Evolutionary conservation across 2,888 invertebrate species (phyloP).

Genomic region (Brachypalpus laphriformis): DNA sequence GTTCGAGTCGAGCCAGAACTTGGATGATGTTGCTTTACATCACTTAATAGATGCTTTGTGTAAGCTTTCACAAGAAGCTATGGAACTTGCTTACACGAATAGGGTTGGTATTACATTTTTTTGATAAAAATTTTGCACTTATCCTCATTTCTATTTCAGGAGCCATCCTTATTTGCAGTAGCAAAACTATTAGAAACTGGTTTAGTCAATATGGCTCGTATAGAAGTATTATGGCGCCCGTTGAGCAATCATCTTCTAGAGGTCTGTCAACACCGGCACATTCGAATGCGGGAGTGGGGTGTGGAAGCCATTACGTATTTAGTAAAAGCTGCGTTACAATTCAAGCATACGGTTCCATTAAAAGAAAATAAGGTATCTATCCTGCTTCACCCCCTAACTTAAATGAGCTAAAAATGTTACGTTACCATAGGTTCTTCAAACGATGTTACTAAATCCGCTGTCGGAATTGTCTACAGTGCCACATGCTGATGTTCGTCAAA

Average conservation of each 20-base stretch:
- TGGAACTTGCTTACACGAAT: slow-evolving; percentile 98
- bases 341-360: slow-evolving; percentile 92
- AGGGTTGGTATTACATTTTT: slow-evolving; percentile 85
- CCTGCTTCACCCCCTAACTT: neutral
- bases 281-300: slow-evolving; percentile 98
- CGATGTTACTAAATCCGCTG: slow-evolving; percentile 93
- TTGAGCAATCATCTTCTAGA: slow-evolving; percentile 97
- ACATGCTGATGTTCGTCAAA: slow-evolving; percentile 96
- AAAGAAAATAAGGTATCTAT: slow-evolving; percentile 90
- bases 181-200: slow-evolving; percentile 99
- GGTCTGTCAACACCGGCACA: slow-evolving; percentile 97
- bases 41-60: slow-evolving; percentile 98
- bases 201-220: slow-evolving; percentile 94
- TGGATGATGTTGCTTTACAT: slow-evolving; percentile 97
- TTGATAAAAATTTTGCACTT: neutral
- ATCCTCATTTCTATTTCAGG: slow-evolving; percentile 83
- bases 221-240: slow-evolving; percentile 97
- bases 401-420: neutral
- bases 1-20: slow-evolving; percentile 96
- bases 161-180: slow-evolving; percentile 98
- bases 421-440: slow-evolving; percentile 88
- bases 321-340: slow-evolving; percentile 94
- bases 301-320: slow-evolving; percentile 97
- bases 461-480: slow-evolving; percentile 95
- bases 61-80: slow-evolving; percentile 97